Percentiles rank a stretch among this genome's conserved stretches.
phyloP scores from a whole-genome alignment of 2,888 invertebrate genomes.

The Oscheius onirici region DNA sequence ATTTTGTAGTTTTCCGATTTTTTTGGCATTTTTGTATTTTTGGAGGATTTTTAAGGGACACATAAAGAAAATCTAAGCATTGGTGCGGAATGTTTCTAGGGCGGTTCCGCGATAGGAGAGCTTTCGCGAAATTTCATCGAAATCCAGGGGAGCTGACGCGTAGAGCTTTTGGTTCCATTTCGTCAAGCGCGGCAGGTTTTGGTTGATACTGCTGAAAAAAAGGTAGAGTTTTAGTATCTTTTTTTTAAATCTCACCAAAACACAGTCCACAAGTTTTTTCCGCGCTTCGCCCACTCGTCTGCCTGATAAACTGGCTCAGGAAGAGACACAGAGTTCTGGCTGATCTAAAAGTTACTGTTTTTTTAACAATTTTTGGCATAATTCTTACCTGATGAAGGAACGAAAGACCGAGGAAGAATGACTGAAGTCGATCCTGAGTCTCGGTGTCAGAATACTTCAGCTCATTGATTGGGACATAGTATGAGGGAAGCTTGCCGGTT shows the following conservation, averaged over 20 bases:
- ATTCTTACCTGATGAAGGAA: constrained; percentile 37
- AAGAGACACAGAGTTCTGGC: constrained; percentile 37
- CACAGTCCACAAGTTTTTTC: constrained; percentile 35
- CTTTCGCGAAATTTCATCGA: not conserved
- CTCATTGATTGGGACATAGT: no score
- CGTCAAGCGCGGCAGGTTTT: not conserved
- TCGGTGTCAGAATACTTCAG: not conserved
- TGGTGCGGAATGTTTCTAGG: not conserved
- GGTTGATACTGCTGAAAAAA: not conserved
- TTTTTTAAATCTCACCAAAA: constrained; percentile 6
- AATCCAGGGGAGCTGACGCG: not conserved
- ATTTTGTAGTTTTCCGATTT: no score
- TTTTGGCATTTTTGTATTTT: no score
- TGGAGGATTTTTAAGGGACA: no score
- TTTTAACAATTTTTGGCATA: not conserved
- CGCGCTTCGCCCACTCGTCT: constrained; percentile 63
- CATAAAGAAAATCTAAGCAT: not conserved
- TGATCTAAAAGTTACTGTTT: constrained; percentile 3
- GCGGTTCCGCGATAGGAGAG: not conserved
- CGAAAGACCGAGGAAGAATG: constrained; percentile 36
- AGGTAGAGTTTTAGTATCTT: not conserved
- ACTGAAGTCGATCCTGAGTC: constrained; percentile 43
- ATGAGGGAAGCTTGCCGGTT: no score
- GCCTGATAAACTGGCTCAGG: constrained; percentile 64
- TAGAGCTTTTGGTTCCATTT: constrained; percentile 1